These are phyloP conservation scores for Habropoda laboriosa DNA, from an alignment of 1,140 invertebrate genomes.

Conservation along the genomic window DNA sequence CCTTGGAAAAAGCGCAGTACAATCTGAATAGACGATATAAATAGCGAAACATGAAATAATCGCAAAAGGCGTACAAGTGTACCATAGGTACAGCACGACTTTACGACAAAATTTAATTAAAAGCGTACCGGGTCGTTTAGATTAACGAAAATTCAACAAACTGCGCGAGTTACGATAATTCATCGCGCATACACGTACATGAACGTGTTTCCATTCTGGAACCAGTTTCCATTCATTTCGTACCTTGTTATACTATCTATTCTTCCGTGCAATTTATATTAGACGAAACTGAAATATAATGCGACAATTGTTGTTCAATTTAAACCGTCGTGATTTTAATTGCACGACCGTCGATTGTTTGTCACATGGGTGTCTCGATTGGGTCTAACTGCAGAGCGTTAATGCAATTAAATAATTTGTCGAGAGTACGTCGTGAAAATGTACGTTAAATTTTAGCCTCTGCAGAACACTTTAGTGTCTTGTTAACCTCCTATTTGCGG, in stretches of 20 bases:
- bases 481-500: not conserved
- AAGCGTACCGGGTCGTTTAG: not conserved
- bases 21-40: not conserved
- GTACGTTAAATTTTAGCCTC: not conserved
- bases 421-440: not conserved
- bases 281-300: not conserved
- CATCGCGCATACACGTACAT: not conserved
- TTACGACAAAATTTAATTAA: slow-evolving; percentile 20
- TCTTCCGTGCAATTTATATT: not conserved
- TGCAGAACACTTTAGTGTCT: not conserved
- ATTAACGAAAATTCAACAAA: slow-evolving; percentile 11
- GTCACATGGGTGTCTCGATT: too few relatives aligned
- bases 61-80: too few relatives aligned
- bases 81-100: too few relatives aligned
- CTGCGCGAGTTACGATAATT: not conserved
- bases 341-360: not conserved
- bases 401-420: not conserved
- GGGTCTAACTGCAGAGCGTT: not conserved
- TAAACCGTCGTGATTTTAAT: not conserved
- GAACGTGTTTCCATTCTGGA: not conserved
- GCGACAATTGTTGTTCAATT: not conserved
- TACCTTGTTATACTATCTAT: not conserved
- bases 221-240: not conserved
- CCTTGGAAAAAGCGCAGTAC: too few relatives aligned
- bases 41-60: not conserved